Conservation (phyloP, 2,113 vertebrate genomes). For the Toxostoma redivivum region DNA sequence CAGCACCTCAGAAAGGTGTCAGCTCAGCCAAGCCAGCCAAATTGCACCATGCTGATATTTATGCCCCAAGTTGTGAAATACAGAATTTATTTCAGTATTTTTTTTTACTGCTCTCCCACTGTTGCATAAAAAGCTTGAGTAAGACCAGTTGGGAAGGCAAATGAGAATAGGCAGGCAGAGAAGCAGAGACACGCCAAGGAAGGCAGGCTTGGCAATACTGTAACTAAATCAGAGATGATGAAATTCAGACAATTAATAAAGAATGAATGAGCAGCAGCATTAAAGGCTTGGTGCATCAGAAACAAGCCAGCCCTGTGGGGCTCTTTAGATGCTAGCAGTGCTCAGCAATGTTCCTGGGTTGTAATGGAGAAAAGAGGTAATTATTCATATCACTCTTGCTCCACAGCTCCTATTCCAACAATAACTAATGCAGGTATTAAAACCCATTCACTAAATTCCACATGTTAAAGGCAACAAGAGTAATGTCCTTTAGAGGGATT, state of each 20-base stretch:
- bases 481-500: neutral
- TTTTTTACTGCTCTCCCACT: neutral
- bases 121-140: neutral
- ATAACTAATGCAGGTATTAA: neutral
- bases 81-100: neutral
- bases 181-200: neutral
- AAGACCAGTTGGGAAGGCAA: neutral
- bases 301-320: neutral
- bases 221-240: constrained; percentile 20
- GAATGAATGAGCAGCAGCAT: constrained; percentile 8
- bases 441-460: neutral
- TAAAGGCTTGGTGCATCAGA: neutral
- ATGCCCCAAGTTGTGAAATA: neutral
- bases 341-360: neutral
- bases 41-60: neutral
- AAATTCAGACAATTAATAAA: constrained; percentile 43
- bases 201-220: neutral
- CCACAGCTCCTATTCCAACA: neutral
- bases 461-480: neutral
- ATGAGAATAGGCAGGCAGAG: neutral
- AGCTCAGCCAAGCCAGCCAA: neutral
- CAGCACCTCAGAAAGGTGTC: neutral
- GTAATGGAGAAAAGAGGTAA: neutral
- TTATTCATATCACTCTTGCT: neutral
- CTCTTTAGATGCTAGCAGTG: neutral